Evolutionary conservation across 37 sponge, comb jelly and placozoan genomes (phyloP).

Genomic region (Aplysina aerophoba): DNA sequence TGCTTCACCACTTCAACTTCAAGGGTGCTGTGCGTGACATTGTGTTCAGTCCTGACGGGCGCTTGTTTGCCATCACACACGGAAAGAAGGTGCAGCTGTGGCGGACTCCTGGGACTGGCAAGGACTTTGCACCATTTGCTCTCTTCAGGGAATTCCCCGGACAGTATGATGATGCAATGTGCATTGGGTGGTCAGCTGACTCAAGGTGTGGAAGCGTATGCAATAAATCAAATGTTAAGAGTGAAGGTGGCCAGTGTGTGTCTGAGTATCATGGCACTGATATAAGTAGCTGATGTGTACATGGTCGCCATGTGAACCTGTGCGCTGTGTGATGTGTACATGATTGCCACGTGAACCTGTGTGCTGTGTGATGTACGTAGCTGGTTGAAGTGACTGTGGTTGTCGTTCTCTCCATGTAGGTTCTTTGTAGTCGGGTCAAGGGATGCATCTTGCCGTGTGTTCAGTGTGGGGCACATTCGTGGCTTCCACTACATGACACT

Average conservation of each 20-base stretch:
- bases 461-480: constrained; percentile 66
- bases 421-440: constrained; percentile 85
- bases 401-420: constrained; percentile 29
- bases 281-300: too few relatives aligned
- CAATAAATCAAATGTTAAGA: too few relatives aligned
- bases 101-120: constrained; percentile 78
- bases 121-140: constrained; percentile 88
- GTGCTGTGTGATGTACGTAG: too few relatives aligned
- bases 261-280: too few relatives aligned
- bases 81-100: constrained; percentile 87
- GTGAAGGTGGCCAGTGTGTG: too few relatives aligned
- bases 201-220: constrained; percentile 62
- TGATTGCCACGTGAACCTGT: too few relatives aligned
- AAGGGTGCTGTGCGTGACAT: constrained; percentile 86
- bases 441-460: constrained; percentile 89
- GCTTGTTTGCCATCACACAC: constrained; percentile 92
- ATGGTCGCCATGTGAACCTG: too few relatives aligned
- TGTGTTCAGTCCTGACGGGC: constrained; percentile 91
- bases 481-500: constrained; percentile 81
- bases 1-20: constrained; percentile 93
- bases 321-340: too few relatives aligned
- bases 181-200: constrained; percentile 91
- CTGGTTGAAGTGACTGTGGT: too few relatives aligned
- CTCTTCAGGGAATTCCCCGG: constrained; percentile 80
- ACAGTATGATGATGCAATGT: constrained; percentile 87